Percentiles rank a stretch among this genome's conserved stretches.
phyloP scores from a whole-genome alignment of 2,797 vertebrate species.

The Tokudaia tokunoshimensis region DNA sequence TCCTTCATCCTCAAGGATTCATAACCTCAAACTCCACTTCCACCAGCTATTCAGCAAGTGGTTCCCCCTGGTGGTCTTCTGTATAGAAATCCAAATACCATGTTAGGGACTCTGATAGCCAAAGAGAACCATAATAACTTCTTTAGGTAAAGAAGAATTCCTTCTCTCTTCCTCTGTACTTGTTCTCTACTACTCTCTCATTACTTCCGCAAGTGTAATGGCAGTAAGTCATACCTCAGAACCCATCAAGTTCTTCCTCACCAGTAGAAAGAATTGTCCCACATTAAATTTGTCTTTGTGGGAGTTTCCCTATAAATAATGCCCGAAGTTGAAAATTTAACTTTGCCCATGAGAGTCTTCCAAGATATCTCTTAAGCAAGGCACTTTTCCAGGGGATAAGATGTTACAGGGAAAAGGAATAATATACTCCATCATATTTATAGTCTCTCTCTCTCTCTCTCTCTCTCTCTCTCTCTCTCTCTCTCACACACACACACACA shows the following conservation, averaged over 20 bases:
- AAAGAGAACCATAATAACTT: conserved; percentile 1
- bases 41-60: not conserved
- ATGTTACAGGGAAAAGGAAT: conserved; percentile 34
- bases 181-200: not conserved
- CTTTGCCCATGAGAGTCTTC: not conserved
- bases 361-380: conserved; percentile 27
- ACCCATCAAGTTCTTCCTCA: not conserved
- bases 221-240: not conserved
- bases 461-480: too few relatives aligned
- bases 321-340: conserved; percentile 41
- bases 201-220: conserved; percentile 37
- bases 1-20: not conserved
- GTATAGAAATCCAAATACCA: not conserved
- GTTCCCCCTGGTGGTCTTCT: not conserved
- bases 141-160: conserved; percentile 1
- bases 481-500: too few relatives aligned
- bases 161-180: not conserved
- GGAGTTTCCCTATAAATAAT: conserved; percentile 29
- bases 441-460: not conserved
- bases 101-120: not conserved
- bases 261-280: not conserved
- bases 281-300: not conserved
- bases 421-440: conserved; percentile 46
- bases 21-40: not conserved
- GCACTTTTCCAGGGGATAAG: conserved; percentile 19